Evolutionary conservation across 2,888 invertebrate genomes (phyloP), one percentile per base, ranked within the genome.

Genomic region (Orchestes rusci): DNA sequence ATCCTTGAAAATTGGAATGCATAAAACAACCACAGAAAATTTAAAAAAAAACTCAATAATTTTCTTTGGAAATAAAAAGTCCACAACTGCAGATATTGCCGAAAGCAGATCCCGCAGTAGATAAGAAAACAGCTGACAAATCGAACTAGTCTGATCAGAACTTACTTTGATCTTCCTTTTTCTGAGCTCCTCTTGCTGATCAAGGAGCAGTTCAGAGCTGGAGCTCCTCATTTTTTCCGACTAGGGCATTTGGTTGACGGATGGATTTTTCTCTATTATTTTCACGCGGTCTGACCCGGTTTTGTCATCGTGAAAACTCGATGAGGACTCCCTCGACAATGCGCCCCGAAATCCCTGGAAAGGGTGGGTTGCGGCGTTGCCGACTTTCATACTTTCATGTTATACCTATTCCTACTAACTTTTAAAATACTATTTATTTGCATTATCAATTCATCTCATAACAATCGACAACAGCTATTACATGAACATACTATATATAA

Each of bases 161-260:
- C 38, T 30, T 56, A 57, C 74, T 66, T 68, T 64, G 46, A 77
- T 72, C 71, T 78, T 77, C 58, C 75, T 71, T 70, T 75, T 74
- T 62, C 78, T 71, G 59, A 78, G 71, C 70, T 78, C 78, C 72
- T 80, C 80, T 73, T 80, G 80, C 69, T 80, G 79, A 70, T 82
- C 81, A 69, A 82, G 79, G 73, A 82, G 77, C 72, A 82, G 76
- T 74, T 82, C 82, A 68, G 82, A 82, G 74, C 81, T 82, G 73
- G 79, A 79, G 74, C 81, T 80, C 73, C 80, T 79, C 80, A 81
- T 80, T 55, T 54, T 64, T 57, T 58, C 60, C 41, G 54, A 57
- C 39, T 43, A 43, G 19, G 43, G 35, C 43, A 43, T 47, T 47
- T 32, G 39, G 38, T 23, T 23, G 10, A 7, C 10, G 23, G 23